Percentiles rank a stretch among this genome's conserved stretches.
phyloP scores from a whole-genome alignment of 2,113 vertebrate species.

The Hymenochirus boettgeri region DNA sequence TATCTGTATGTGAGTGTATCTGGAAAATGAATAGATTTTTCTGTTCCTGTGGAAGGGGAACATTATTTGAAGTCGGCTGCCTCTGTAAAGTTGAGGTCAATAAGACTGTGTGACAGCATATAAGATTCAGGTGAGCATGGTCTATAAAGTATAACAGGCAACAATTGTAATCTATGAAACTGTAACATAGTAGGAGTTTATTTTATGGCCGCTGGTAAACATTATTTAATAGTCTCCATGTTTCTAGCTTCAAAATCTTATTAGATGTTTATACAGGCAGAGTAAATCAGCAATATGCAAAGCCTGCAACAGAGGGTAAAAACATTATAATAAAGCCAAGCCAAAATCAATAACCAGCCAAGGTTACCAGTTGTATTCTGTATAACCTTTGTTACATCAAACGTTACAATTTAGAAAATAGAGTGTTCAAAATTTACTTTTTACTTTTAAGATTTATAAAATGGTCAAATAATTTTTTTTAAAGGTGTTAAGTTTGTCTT shows the following conservation, averaged over 20 bases:
- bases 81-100: too few species aligned
- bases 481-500: too few species aligned
- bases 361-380: not conserved
- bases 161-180: constrained; percentile 4
- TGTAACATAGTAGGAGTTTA: constrained; percentile 15
- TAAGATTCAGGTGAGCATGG: constrained; percentile 22
- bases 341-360: not conserved
- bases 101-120: constrained; percentile 5
- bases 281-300: not conserved
- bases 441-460: too few species aligned
- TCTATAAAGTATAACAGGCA: constrained; percentile 23
- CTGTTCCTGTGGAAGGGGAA: too few species aligned
- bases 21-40: too few species aligned
- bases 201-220: constrained; percentile 10
- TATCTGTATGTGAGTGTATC: too few species aligned
- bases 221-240: constrained; percentile 24
- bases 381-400: not conserved
- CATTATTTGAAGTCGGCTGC: too few species aligned
- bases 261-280: constrained; percentile 4
- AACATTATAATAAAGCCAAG: not conserved
- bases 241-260: constrained; percentile 9
- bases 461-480: too few species aligned
- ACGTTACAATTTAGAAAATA: too few species aligned
- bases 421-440: too few species aligned
- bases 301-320: not conserved